These are phyloP conservation scores for Aphis craccivora DNA, from an alignment of 1,140 invertebrate species.

Conservation along the genomic window DNA sequence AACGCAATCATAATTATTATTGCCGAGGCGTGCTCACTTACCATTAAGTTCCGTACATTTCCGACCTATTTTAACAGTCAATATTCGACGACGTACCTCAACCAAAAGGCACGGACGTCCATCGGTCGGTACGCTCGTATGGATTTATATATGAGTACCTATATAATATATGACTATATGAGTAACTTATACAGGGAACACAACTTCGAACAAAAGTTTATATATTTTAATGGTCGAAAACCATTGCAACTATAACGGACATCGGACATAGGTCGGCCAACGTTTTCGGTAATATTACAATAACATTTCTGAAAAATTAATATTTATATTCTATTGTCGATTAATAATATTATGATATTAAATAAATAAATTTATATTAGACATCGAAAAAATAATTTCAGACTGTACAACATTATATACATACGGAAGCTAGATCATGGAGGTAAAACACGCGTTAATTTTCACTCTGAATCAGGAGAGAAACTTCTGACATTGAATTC, in stretches of 20 bases:
- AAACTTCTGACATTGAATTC: too few species aligned
- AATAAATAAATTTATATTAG: background rate
- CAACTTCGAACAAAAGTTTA: background rate
- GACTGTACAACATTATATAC: background rate
- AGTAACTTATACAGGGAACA: background rate
- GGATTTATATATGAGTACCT: background rate
- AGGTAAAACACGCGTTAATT: too few species aligned
- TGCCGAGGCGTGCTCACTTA: background rate
- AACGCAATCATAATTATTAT: slow-evolving; percentile 3
- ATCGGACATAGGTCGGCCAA: background rate
- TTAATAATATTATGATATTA: too few species aligned
- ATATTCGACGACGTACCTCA: background rate
- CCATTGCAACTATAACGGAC: background rate
- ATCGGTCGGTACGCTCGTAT: background rate
- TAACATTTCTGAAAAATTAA: background rate
- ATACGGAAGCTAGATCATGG: background rate
- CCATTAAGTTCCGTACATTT: background rate
- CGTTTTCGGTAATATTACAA: background rate
- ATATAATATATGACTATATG: too few species aligned
- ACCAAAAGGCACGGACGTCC: background rate
- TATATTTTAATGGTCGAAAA: background rate
- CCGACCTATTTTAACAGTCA: background rate
- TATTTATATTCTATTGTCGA: background rate
- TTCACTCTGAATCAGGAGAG: too few species aligned
- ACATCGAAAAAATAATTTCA: background rate